Base-by-base conservation (phyloP, 1,140 invertebrate species). In the Eciton burchellii region DNA sequence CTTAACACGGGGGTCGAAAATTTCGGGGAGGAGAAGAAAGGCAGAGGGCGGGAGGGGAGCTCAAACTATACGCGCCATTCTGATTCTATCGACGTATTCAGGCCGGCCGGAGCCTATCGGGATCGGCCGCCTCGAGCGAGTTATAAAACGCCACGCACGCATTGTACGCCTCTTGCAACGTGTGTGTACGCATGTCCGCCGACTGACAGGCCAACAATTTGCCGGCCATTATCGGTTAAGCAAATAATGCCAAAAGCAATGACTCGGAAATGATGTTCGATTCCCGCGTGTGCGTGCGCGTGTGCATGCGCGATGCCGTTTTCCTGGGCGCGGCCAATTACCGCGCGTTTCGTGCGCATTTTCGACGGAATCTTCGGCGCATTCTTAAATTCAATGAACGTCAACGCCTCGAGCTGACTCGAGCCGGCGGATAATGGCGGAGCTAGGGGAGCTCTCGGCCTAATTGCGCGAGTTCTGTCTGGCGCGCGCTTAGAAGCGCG, bases 191-290 rank as follows among this genome's bases (percentile, higher is more conserved):
- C 43, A 63, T 60, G 54, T 84, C 70, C 77, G 52, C 82, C 89
- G 89, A 91, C 85, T 91, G 91, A 91, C 91, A 91, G 89, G 66
- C 89, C 84, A 89, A 89, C 90, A 92, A 92, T 92, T 92, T 91
- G 81, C 74, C 54, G n/a, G 81, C 89, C 86, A 92, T 92, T 92
- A 91, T 91, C 88, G 85, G 84, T 90, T 91, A 88, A 91, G 89
- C 89, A 92, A 92, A 92, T 89, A 92, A 84, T 87, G 87, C 89
- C 88, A 81, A 84, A 86, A 89, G 89, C 77, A 85, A 83, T 76
- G 43, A 45, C 65, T 43, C 59, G 16, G 74, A 65, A 72, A 49
- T 35, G 29, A 41, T 11, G 47, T 49, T 70, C 43, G 41, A 79
- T 56, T 56, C 68, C 35, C 63, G 35, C 29, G 54, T 29, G n/a